Evolutionary conservation across 2,888 invertebrate genomes (phyloP), one percentile per base, ranked within the genome.

Genomic region (Eupithecia dodoneata): DNA sequence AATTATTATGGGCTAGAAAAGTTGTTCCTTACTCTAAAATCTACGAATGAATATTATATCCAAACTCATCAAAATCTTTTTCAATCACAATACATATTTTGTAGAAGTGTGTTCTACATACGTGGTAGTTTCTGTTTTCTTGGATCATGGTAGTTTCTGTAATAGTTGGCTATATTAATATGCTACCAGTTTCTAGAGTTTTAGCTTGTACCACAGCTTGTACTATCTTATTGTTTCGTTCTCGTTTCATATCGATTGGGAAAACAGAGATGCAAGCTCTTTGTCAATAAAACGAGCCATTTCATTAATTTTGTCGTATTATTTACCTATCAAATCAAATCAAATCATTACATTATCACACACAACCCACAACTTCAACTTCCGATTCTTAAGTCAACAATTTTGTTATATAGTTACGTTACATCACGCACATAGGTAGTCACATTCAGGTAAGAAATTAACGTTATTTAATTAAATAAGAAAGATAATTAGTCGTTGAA

Each of bases 391-490:
- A 30, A 30, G 30, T 30, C 30, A 30, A 30, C 30, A 30, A 71
- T 71, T 75, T 79, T 76, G 74, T 76, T 30, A 30, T 30, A 30
- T 30, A 30, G 30, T 30, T 30, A 30, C 30, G 30, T 30, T 76
- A 70, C 76, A 79, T 79, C 78, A 79, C 74, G 72, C 12, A 73
- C 47, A 30, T 47, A 47, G 73, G 71, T 18, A 74, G 59, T 41
- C 30, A 45, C 65, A 55, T 52, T 6, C 55, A 52, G 73, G 78
- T 78, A 67, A 52, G 74, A 66, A 18, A 65, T 13, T 49, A 73
- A 72, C 63, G 52, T 73, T 70, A 30, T 72, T 44, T 52, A 72
- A 59, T 76, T 30, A 18, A 47, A 47, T 72, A 52, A 18, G 18
- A 59, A 59, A 18, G 9, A 0, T 10, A 10, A 59, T 59, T 59